These are phyloP conservation scores for Hybos culiciformis DNA, from an alignment of 2,888 invertebrate genomes.

Conservation along the genomic window DNA sequence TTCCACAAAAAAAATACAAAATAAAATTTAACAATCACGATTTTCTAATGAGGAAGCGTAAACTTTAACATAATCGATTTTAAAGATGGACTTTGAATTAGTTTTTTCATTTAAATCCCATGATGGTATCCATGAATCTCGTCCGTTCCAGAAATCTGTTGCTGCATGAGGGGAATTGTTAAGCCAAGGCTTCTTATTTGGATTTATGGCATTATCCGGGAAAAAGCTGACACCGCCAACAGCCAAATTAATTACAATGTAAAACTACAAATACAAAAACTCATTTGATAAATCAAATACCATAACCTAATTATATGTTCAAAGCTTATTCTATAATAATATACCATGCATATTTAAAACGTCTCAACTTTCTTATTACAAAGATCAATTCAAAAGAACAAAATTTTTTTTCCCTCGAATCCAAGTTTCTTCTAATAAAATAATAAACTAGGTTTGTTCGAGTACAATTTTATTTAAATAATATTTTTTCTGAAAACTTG, in stretches of 20 bases:
- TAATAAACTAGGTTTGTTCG: too few species aligned
- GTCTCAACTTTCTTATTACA: too few species aligned
- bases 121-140: slow-evolving; percentile 41
- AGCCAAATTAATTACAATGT: slow-evolving; percentile 51
- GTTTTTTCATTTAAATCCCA: slow-evolving; percentile 39
- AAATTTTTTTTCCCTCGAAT: too few species aligned
- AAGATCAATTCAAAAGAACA: too few species aligned
- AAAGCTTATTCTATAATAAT: too few species aligned
- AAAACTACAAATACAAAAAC: slow-evolving; percentile 35
- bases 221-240: slow-evolving; percentile 52
- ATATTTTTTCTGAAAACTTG: too few species aligned
- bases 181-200: slow-evolving; percentile 44
- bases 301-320: too few species aligned
- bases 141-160: slow-evolving; percentile 49
- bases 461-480: too few species aligned
- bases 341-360: too few species aligned
- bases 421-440: too few species aligned
- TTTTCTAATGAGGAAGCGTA: slow-evolving; percentile 41
- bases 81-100: slow-evolving; percentile 44
- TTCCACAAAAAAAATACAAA: too few species aligned
- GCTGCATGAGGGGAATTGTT: slow-evolving; percentile 31
- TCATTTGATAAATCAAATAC: background rate
- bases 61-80: slow-evolving; percentile 50
- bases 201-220: slow-evolving; percentile 44
- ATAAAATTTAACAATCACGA: too few species aligned